phyloP scores from a whole-genome alignment of 2,797 vertebrate genomes.

The Epinephelus malabaricus region DNA sequence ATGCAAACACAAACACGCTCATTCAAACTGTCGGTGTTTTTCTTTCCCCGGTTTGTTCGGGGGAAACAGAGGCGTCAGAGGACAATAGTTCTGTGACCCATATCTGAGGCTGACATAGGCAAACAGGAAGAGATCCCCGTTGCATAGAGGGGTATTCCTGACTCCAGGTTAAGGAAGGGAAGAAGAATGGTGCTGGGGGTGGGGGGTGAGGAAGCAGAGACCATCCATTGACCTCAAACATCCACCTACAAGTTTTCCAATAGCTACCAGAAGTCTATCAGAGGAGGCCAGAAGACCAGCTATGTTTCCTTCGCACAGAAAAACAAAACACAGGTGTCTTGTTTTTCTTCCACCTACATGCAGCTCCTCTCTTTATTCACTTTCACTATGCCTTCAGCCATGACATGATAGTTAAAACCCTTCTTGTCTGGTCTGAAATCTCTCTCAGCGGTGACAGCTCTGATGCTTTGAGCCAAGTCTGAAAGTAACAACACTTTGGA shows the following conservation, averaged over 20 bases:
- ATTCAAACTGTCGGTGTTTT: slow-evolving; percentile 52
- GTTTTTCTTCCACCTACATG: not conserved
- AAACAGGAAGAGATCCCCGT: slow-evolving; percentile 78
- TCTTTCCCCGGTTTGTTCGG: slow-evolving; percentile 22
- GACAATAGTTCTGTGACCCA: slow-evolving; percentile 70
- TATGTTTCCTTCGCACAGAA: not conserved
- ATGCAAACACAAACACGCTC: slow-evolving; percentile 52
- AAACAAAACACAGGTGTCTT: slow-evolving; percentile 4
- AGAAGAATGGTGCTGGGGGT: slow-evolving; percentile 36
- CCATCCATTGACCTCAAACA: slow-evolving; percentile 36
- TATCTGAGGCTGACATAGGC: slow-evolving; percentile 60
- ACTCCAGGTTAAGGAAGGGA: slow-evolving; percentile 49
- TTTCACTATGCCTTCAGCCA: slow-evolving; percentile 43
- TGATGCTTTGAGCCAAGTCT: slow-evolving; percentile 30
- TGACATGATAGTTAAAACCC: slow-evolving; percentile 2
- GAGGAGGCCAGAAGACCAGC: not conserved
- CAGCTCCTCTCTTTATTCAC: slow-evolving; percentile 15
- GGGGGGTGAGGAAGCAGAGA: not conserved
- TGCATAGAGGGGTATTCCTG: slow-evolving; percentile 61
- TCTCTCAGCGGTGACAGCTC: slow-evolving; percentile 32
- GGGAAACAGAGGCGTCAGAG: slow-evolving; percentile 47
- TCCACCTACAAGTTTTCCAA: slow-evolving; percentile 38
- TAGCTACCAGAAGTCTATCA: slow-evolving; percentile 1
- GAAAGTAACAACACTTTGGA: slow-evolving; percentile 55
- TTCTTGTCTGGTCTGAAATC: not conserved